Percentiles rank a stretch among this genome's conserved stretches.
phyloP scores from a whole-genome alignment of 35 echinoderm and acorn worm species.

The Eucidaris tribuloides region DNA sequence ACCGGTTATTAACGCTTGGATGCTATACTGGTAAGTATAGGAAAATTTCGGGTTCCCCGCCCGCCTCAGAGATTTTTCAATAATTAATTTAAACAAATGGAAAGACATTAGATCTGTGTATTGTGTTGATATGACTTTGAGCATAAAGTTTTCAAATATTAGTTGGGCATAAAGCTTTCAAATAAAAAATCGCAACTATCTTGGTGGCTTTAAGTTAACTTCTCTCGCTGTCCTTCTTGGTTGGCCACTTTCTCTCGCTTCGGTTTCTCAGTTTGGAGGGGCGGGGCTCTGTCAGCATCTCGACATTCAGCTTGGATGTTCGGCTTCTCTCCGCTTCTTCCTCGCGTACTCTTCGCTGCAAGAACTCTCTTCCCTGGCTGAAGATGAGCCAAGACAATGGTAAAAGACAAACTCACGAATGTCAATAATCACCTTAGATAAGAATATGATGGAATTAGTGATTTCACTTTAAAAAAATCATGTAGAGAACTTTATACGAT shows the following conservation, averaged over 20 bases:
- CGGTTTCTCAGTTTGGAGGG: background rate
- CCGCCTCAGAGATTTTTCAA: too few relatives aligned
- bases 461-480: too few relatives aligned
- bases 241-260: background rate
- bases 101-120: background rate
- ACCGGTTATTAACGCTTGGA: too few relatives aligned
- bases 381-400: too few relatives aligned
- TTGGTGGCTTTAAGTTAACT: background rate
- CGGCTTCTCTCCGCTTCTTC: background rate
- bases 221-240: background rate
- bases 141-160: too few relatives aligned
- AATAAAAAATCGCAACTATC: background rate
- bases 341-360: slow-evolving; percentile 25
- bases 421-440: too few relatives aligned
- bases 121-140: too few relatives aligned
- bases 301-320: background rate
- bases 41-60: too few relatives aligned
- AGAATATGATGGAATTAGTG: too few relatives aligned
- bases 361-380: slow-evolving; percentile 5
- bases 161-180: background rate
- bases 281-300: background rate
- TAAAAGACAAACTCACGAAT: too few relatives aligned
- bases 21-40: too few relatives aligned
- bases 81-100: background rate
- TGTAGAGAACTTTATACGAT: too few relatives aligned